phyloP scores from a whole-genome alignment of 2,888 invertebrate genomes.

The Scelioninae gen. 2 region DNA sequence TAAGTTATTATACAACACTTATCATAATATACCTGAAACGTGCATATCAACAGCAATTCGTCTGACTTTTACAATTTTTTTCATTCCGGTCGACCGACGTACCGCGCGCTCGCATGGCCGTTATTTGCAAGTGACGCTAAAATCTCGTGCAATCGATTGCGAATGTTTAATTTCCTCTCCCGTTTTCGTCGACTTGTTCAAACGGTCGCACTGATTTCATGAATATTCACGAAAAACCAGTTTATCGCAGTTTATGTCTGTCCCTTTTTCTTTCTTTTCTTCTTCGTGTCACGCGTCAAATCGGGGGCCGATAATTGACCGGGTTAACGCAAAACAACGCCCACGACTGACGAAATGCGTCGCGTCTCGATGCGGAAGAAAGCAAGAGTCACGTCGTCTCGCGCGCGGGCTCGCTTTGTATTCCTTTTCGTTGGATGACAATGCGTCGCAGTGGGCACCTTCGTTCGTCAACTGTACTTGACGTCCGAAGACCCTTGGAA shows the following conservation, averaged over 20 bases:
- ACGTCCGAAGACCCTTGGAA: conserved; percentile 59
- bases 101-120: too few species aligned
- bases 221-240: conserved; percentile 42
- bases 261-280: conserved; percentile 19
- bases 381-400: background rate
- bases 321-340: conserved; percentile 33
- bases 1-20: too few species aligned
- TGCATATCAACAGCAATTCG: too few species aligned
- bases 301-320: conserved; percentile 21
- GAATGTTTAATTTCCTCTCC: conserved; percentile 15
- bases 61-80: too few species aligned
- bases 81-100: too few species aligned
- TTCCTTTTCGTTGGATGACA: conserved; percentile 20
- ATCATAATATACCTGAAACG: too few species aligned
- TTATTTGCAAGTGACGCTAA: conserved; percentile 15
- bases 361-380: background rate
- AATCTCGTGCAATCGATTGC: conserved; percentile 25
- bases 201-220: conserved; percentile 18
- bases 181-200: conserved; percentile 6
- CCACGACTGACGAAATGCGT: conserved; percentile 12
- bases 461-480: conserved; percentile 46
- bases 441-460: conserved; percentile 8
- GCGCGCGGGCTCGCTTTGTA: background rate
- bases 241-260: too few species aligned
- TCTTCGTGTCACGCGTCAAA: conserved; percentile 16